Percentiles rank a stretch among this genome's conserved stretches.
Evolutionary conservation across 2,888 invertebrate species (phyloP).

Genomic region (Agrochola macilenta): DNA sequence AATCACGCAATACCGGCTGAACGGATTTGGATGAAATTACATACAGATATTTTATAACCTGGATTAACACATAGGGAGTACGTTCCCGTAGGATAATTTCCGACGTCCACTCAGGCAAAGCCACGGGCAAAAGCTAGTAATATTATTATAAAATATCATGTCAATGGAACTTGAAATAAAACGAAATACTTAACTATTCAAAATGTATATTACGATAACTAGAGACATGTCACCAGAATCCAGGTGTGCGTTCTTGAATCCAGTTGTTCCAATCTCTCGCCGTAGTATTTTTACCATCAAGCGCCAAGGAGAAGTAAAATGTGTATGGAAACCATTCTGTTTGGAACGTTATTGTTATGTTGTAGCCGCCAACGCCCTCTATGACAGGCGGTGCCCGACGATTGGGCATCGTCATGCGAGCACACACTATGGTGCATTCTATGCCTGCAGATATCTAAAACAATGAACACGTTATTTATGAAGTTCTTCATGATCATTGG

Average conservation of each 20-base stretch:
- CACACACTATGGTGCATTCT: conserved; percentile 82
- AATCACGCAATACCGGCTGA: too few relatives aligned
- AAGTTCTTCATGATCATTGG: background rate
- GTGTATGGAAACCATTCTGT: conserved; percentile 80
- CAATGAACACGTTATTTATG: conserved; percentile 1
- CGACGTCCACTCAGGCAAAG: background rate
- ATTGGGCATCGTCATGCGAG: conserved; percentile 78
- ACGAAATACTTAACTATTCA: background rate
- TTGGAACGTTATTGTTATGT: conserved; percentile 76
- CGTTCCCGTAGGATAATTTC: background rate
- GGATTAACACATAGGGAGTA: too few relatives aligned
- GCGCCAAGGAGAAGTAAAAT: conserved; percentile 78
- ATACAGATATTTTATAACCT: too few relatives aligned
- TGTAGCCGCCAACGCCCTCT: conserved; percentile 81
- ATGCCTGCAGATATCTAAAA: conserved; percentile 83
- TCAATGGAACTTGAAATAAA: conserved; percentile 17
- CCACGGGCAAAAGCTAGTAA: background rate
- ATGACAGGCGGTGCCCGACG: conserved; percentile 73
- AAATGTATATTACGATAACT: conserved; percentile 17
- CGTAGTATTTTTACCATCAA: conserved; percentile 78
- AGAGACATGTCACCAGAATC: conserved; percentile 70
- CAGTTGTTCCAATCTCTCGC: conserved; percentile 68
- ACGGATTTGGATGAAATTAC: too few relatives aligned
- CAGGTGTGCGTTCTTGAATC: conserved; percentile 72
- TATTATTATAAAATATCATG: background rate